Conservation (phyloP, 2,888 invertebrate species). For the Noctua fimbriata region DNA sequence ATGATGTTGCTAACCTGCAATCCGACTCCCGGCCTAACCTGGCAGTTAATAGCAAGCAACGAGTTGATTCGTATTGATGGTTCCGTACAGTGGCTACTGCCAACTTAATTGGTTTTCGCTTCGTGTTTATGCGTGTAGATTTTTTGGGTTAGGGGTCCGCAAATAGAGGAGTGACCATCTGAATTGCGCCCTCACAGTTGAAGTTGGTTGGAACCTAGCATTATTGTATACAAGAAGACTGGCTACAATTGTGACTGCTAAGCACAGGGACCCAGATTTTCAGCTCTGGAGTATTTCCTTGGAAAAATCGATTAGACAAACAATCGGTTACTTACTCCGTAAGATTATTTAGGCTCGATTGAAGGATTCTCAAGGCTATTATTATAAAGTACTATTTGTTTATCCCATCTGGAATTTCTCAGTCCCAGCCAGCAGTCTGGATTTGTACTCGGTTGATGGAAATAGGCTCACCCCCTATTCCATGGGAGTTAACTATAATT, state of each 20-base stretch:
- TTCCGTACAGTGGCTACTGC: conserved; percentile 75
- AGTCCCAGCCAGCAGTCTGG: fast-evolving
- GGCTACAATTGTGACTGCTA: no score
- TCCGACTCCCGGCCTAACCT: conserved; percentile 69
- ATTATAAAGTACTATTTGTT: no score
- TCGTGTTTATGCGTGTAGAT: conserved; percentile 71
- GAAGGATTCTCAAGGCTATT: no score
- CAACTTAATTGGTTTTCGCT: conserved; percentile 80
- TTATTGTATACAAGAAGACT: no score
- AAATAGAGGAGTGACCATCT: background rate
- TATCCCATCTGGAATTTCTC: background rate
- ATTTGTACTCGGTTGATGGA: background rate
- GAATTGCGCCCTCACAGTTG: background rate
- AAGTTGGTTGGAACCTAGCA: background rate
- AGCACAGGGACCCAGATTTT: no score
- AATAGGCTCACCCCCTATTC: background rate
- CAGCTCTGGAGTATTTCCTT: no score
- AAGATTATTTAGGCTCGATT: no score
- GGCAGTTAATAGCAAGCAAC: conserved; percentile 76
- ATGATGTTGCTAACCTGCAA: background rate
- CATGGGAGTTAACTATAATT: no score
- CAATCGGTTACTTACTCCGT: no score
- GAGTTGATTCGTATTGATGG: conserved; percentile 80
- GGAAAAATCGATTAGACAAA: no score
- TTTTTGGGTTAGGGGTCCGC: conserved; percentile 60